Base-by-base conservation (phyloP, 2,888 invertebrate species). In the Ferrisia virgata region DNA sequence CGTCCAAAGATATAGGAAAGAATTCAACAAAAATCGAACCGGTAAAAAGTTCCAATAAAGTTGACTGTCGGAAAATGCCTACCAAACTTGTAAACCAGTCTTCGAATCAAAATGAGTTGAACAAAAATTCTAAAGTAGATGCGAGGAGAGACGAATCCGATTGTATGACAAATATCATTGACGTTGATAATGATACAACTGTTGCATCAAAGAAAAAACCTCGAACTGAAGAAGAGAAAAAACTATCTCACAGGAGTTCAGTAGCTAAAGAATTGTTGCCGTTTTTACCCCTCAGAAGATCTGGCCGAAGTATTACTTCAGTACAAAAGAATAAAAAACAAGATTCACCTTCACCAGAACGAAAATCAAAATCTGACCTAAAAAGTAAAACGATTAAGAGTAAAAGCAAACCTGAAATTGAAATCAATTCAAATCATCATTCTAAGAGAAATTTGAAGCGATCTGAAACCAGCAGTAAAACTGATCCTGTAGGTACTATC, bases 301-400 rank as follows among this genome's bases (percentile, higher is more conserved):
- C 72, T 36, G 72, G 72, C 72, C 33, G 72, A 8, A 72, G 72
- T n/a, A 18, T 36, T n/a, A 6, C 6, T 18, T 58, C 22, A 3
- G 11, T 5, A 5, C 18, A 8, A 11, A 8, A 58, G n/a, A 15
- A 8, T 8, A 72, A 72, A 5, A 72, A 72, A 72, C 6, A 80
- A 76, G 81, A 85, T 58, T 81, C 85, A 39, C 53, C 84, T 31
- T 53, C 43, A 22, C 84, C 79, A 47, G 85, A 85, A 76, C 40
- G 72, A 43, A 85, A 83, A 53, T 15, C 39, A 18, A 85, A 84
- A 76, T 82, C 80, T 25, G n/a, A n/a, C 36, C 47, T 47, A 76
- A 85, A 85, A 47, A 85, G 39, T 28, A 84, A 85, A 25, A 43
- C 76, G 81, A 39, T 81, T 18, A 85, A 81, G 33, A 80, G 72